These are phyloP conservation scores for Bicyclus anynana DNA, from an alignment of 1,140 invertebrate species.

Conservation along the genomic window DNA sequence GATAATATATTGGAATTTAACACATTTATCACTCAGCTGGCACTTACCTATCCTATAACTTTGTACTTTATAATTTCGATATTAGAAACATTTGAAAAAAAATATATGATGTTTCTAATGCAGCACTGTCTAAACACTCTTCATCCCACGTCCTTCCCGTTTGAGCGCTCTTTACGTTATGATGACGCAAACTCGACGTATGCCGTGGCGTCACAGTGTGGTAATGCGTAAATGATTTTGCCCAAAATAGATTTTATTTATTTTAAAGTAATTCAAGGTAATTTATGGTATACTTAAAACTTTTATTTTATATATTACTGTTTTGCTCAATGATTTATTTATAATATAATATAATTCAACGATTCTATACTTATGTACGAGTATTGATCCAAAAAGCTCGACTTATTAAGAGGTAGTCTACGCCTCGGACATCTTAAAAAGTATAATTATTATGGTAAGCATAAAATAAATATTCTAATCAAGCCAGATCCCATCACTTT, in stretches of 20 bases:
- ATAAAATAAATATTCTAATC: too few species aligned
- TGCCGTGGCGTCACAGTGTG: conserved; percentile 58
- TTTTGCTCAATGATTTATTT: conserved; percentile 17
- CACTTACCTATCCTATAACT: conserved; percentile 69
- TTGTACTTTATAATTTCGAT: conserved; percentile 73
- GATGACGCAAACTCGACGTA: conserved; percentile 70
- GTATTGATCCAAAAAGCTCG: conserved; percentile 17
- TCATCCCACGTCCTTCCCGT: conserved; percentile 67
- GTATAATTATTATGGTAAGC: too few species aligned
- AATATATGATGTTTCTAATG: conserved; percentile 66
- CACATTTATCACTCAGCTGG: neutral
- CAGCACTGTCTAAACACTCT: conserved; percentile 41
- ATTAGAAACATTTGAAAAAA: conserved; percentile 76
- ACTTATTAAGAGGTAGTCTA: conserved; percentile 19
- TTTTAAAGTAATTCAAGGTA: conserved; percentile 9
- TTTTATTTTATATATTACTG: neutral
- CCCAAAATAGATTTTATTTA: conserved; percentile 33
- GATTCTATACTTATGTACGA: neutral
- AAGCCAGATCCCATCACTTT: too few species aligned
- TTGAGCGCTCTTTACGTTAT: conserved; percentile 63
- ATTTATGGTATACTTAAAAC: neutral
- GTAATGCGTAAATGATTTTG: conserved; percentile 32
- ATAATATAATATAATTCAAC: neutral
- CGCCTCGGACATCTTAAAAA: conserved; percentile 8
- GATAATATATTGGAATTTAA: neutral